Conservation (phyloP, 2,888 invertebrate genomes). For the Caenorhabditis sp. region DNA sequence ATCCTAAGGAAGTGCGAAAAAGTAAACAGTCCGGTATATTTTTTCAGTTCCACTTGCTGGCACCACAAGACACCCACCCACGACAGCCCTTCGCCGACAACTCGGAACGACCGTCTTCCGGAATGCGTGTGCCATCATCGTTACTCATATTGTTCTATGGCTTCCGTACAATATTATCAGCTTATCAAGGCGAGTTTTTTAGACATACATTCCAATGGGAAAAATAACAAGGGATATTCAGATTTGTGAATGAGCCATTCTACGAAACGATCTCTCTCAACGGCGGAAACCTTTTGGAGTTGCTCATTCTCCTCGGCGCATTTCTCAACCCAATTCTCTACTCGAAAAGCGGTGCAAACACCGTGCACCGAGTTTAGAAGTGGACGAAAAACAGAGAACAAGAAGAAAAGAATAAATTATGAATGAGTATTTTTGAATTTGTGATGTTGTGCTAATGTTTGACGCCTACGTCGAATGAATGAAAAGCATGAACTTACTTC, state of each 20-base stretch:
- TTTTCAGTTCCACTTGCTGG: slow-evolving; percentile 36
- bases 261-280: slow-evolving; percentile 58
- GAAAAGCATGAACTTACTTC: slow-evolving; percentile 38
- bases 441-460: too few relatives aligned
- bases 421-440: slow-evolving; percentile 29
- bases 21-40: neutral
- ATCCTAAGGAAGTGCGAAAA: neutral
- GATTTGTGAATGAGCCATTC: slow-evolving; percentile 56
- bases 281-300: slow-evolving; percentile 69
- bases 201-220: neutral
- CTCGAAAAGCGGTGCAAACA: slow-evolving; percentile 49
- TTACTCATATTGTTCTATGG: slow-evolving; percentile 72
- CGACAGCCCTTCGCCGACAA: slow-evolving; percentile 51
- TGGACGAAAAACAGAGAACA: neutral
- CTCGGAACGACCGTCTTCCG: slow-evolving; percentile 71
- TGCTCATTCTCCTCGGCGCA: slow-evolving; percentile 73
- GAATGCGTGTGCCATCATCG: slow-evolving; percentile 71
- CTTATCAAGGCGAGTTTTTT: slow-evolving; percentile 56
- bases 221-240: slow-evolving; percentile 6
- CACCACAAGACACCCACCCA: slow-evolving; percentile 36
- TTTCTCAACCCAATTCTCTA: slow-evolving; percentile 76
- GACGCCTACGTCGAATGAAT: too few relatives aligned
- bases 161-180: slow-evolving; percentile 73
- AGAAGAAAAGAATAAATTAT: slow-evolving; percentile 31
- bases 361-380: slow-evolving; percentile 24